Conservation (phyloP, 2,113 vertebrate genomes). For the Eudyptes chrysolophus region DNA sequence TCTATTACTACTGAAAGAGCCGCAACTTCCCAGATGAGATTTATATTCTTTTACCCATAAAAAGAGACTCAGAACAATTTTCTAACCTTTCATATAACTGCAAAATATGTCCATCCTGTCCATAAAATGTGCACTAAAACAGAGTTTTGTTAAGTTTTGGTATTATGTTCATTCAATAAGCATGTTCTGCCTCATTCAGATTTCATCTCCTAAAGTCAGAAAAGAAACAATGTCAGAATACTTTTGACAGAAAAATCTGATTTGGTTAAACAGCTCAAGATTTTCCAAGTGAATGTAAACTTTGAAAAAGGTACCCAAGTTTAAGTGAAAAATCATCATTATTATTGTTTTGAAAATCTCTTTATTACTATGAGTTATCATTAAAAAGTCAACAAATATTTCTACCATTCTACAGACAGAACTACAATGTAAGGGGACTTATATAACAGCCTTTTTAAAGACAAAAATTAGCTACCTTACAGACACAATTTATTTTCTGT, state of each 20-base stretch:
- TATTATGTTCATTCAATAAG: not conserved
- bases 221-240: not conserved
- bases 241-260: not conserved
- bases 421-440: not conserved
- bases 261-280: not conserved
- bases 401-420: slow-evolving; percentile 33
- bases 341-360: not conserved
- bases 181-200: not conserved
- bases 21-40: not conserved
- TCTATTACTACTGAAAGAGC: not conserved
- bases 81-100: not conserved
- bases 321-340: not conserved
- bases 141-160: not conserved
- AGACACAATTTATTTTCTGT: slow-evolving; percentile 25
- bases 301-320: not conserved
- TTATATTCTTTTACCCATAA: not conserved
- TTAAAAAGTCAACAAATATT: not conserved
- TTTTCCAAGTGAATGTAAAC: not conserved
- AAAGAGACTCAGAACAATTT: not conserved
- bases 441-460: not conserved
- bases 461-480: slow-evolving; percentile 33
- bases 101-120: not conserved
- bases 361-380: not conserved
- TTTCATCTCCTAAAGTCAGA: not conserved
- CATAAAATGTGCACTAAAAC: not conserved